These are phyloP conservation scores for Ophiodon elongatus DNA, from an alignment of 2,113 vertebrate genomes.

Conservation along the genomic window DNA sequence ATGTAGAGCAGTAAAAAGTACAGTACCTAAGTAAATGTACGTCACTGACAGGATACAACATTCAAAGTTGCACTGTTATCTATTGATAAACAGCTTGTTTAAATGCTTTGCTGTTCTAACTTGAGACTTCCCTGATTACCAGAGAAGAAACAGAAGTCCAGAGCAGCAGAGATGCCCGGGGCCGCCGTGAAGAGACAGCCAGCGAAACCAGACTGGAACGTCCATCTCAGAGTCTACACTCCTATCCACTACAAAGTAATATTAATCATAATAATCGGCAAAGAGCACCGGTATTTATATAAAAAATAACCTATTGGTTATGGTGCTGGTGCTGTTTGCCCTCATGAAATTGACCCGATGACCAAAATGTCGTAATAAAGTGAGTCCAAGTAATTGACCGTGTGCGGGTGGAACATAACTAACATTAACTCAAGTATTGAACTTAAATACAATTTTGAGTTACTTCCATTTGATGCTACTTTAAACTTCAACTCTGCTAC, in stretches of 20 bases:
- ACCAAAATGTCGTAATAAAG: too few species aligned
- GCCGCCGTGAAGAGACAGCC: constrained; percentile 61
- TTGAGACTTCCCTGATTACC: not conserved
- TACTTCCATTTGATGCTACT: too few species aligned
- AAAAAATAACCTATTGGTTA: too few species aligned
- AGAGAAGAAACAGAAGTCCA: constrained; percentile 70
- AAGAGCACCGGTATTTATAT: too few species aligned
- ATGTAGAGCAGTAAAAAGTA: not conserved
- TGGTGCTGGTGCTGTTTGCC: too few species aligned
- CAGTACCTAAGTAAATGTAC: not conserved
- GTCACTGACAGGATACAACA: not conserved
- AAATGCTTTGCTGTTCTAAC: not conserved
- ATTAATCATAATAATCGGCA: not conserved
- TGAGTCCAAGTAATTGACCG: too few species aligned
- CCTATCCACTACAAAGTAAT: constrained; percentile 61
- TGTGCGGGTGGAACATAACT: too few species aligned
- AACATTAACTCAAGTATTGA: too few species aligned
- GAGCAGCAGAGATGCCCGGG: constrained; percentile 58
- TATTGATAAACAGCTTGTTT: not conserved
- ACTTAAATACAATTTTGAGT: too few species aligned
- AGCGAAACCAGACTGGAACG: constrained; percentile 76
- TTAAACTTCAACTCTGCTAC: too few species aligned
- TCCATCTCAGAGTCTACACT: constrained; percentile 56
- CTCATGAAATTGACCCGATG: too few species aligned
- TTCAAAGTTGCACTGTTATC: not conserved